Percentiles rank a stretch among this genome's conserved stretches.
Conservation (phyloP, 2,888 invertebrate species). For the Vesta saturnalis region DNA sequence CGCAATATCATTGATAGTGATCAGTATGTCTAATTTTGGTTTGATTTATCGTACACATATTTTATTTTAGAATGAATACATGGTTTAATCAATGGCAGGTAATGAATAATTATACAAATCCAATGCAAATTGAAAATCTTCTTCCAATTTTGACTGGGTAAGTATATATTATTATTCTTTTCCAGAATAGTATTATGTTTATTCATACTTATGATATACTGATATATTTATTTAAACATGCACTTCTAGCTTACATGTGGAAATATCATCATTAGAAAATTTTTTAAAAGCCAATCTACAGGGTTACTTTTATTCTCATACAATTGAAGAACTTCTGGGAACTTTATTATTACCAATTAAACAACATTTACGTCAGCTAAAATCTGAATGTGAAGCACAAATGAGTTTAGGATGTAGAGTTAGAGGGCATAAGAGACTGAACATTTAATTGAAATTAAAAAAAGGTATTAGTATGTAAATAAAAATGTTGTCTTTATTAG, state of each 20-base stretch:
- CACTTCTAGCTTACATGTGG: slow-evolving; percentile 64
- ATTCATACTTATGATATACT: no score
- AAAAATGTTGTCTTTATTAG: no score
- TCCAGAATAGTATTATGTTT: no score
- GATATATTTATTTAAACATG: no score
- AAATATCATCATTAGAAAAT: slow-evolving; percentile 65
- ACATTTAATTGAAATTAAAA: slow-evolving; percentile 37
- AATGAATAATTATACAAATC: slow-evolving; percentile 71
- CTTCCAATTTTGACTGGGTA: slow-evolving; percentile 68
- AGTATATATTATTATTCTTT: no score
- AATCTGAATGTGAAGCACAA: slow-evolving; percentile 65
- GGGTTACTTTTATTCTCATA: slow-evolving; percentile 67
- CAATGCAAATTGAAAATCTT: slow-evolving; percentile 71
- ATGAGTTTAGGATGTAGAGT: slow-evolving; percentile 62
- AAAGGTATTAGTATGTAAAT: neutral
- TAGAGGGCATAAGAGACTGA: slow-evolving; percentile 54
- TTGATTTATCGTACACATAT: neutral
- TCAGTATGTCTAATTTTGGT: slow-evolving; percentile 57
- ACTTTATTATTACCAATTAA: slow-evolving; percentile 67
- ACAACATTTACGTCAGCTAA: slow-evolving; percentile 63
- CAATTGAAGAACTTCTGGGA: slow-evolving; percentile 70
- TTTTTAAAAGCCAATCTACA: slow-evolving; percentile 66
- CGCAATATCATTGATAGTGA: slow-evolving; percentile 65
- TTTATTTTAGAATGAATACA: slow-evolving; percentile 67
- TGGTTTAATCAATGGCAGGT: slow-evolving; percentile 80